Conservation (phyloP, 2,888 invertebrate genomes). For the Nowickia ferox region DNA sequence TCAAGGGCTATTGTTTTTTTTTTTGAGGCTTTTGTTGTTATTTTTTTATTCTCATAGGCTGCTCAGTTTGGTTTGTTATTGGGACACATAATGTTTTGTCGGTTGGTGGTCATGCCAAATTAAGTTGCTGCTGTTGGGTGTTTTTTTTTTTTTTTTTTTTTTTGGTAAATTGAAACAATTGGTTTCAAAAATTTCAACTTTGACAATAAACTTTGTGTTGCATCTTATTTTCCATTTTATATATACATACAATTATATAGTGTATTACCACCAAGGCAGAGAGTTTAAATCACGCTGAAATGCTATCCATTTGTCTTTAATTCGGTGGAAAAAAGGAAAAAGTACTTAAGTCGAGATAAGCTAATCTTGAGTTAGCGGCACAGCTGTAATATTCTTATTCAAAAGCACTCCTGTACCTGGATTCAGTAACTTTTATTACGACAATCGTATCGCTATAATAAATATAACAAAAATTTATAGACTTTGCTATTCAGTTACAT, state of each 20-base stretch:
- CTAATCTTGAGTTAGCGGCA: too few species aligned
- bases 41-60: constrained; percentile 8
- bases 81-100: constrained; percentile 60
- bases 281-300: constrained; percentile 38
- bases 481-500: too few species aligned
- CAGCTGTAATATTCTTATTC: too few species aligned
- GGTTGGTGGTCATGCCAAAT: constrained; percentile 72
- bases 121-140: constrained; percentile 72
- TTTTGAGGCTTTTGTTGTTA: not conserved
- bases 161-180: constrained; percentile 73
- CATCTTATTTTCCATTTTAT: constrained; percentile 53
- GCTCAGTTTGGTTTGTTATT: constrained; percentile 57
- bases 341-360: too few species aligned
- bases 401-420: too few species aligned
- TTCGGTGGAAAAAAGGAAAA: not conserved
- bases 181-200: constrained; percentile 53
- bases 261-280: constrained; percentile 74
- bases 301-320: constrained; percentile 24
- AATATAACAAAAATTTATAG: too few species aligned
- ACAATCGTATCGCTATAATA: too few species aligned
- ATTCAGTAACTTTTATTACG: too few species aligned
- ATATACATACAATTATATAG: constrained; percentile 42
- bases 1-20: constrained; percentile 70
- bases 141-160: constrained; percentile 68
- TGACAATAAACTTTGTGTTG: constrained; percentile 65